Percentiles rank a stretch among this genome's conserved stretches.
Evolutionary conservation across 2,888 invertebrate genomes (phyloP).

Genomic region (Tenthredo livida): DNA sequence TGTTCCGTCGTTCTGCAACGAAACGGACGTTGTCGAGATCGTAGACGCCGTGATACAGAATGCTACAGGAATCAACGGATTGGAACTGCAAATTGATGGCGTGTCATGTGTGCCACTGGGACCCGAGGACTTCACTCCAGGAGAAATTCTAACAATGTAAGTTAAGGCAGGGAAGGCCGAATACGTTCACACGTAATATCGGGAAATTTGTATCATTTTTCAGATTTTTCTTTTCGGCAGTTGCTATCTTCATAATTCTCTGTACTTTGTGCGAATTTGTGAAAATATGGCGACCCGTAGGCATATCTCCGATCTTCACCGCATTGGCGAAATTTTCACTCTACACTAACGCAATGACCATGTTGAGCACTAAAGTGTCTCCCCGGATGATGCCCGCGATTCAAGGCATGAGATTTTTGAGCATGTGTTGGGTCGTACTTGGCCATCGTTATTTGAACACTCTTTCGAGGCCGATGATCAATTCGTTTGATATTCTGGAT

Average conservation of each 20-base stretch:
- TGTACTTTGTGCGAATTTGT: conserved; percentile 64
- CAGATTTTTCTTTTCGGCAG: conserved; percentile 63
- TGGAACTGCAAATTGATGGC: neutral
- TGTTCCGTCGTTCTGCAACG: conserved; percentile 4
- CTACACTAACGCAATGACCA: conserved; percentile 73
- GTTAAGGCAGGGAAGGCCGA: neutral
- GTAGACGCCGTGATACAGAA: neutral
- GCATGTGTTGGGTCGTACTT: conserved; percentile 78
- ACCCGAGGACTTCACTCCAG: neutral
- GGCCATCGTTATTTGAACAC: conserved; percentile 77
- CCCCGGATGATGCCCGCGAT: conserved; percentile 73
- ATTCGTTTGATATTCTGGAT: conserved; percentile 9
- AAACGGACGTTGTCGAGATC: neutral
- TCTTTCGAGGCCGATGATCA: conserved; percentile 57
- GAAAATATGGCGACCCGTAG: conserved; percentile 18
- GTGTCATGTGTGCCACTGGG: neutral
- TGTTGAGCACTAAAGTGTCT: conserved; percentile 68
- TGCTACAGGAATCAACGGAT: neutral
- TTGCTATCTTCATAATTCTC: conserved; percentile 60
- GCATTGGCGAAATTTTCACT: conserved; percentile 74
- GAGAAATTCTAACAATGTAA: conserved; percentile 22
- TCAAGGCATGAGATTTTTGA: conserved; percentile 80
- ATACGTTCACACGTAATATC: too few relatives aligned
- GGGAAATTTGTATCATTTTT: conserved; percentile 54
- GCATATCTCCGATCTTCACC: neutral